Evolutionary conservation across 1,140 invertebrate genomes (phyloP), one percentile per base, ranked within the genome.

Genomic region (Meloidogyne exigua): DNA sequence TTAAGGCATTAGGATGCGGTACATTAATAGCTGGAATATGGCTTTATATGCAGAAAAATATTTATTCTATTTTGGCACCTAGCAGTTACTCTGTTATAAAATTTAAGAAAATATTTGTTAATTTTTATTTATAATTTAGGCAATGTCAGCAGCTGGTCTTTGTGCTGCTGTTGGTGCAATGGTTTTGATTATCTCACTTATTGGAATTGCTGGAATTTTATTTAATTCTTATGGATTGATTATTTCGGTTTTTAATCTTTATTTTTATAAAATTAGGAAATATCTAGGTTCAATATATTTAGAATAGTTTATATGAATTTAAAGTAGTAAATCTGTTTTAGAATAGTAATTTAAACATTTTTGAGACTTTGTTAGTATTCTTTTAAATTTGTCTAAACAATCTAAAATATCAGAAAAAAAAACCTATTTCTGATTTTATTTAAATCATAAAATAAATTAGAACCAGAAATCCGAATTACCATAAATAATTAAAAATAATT

Each of bases 141-240:
- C 80, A 42, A 80, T 81, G 76, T 81, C 80, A 10, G 70, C 80
- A n/a, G 80, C 80, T 23, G 80, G 82, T 21, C 78, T 81, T 12
- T 81, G 80, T 39, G 32, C 81, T 66, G 25, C 44, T 23, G 26
- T 66, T 65, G 80, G 80, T 26, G 39, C 69, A 64, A 83, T 81
- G 82, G 78, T 83, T 64, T 26, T 81, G 12, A 81, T 81, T 25
- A 80, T 81, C 25, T 62, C 81, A 26, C 84, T 81, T 49, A 65
- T 81, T 44, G 80, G 80, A 3, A 84, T 80, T 57, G 70, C 80
- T 44, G 80, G 79, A 39, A 28, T 70, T 23, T 81, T 79, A 63
- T 42, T 83, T 26, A 26, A 65, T 28, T 81, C 80, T 9, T 76
- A 81, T 36, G 80, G 69, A 23, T 66, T 82, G n/a, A 39, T 84